Evolutionary conservation across 2,888 invertebrate species (phyloP).

Genomic region (Sisyra nigra): DNA sequence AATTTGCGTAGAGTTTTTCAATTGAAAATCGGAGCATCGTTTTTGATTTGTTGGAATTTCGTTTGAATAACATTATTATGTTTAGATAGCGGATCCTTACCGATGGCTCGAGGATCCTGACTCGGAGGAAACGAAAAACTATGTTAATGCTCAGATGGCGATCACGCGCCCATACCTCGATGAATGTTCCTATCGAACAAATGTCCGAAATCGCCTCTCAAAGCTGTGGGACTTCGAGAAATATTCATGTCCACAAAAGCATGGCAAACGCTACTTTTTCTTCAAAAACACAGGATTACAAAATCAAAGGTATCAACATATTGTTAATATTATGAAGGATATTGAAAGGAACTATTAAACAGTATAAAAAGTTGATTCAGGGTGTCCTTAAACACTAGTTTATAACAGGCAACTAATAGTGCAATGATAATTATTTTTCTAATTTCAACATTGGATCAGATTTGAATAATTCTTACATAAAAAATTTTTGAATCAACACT

Average conservation of each 20-base stretch:
- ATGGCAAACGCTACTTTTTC: constrained; percentile 80
- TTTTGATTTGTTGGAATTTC: too few species aligned
- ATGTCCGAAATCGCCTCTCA: constrained; percentile 63
- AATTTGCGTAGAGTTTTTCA: too few species aligned
- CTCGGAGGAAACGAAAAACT: constrained; percentile 74
- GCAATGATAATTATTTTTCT: too few species aligned
- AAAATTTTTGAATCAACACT: too few species aligned
- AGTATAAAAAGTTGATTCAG: too few species aligned
- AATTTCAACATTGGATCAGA: too few species aligned
- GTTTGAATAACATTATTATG: constrained; percentile 7
- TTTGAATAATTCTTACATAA: too few species aligned
- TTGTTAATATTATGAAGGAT: too few species aligned
- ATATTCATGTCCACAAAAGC: constrained; percentile 69
- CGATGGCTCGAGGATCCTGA: constrained; percentile 96
- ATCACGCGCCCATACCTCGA: constrained; percentile 76
- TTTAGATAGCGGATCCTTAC: constrained; percentile 75
- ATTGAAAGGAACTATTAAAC: too few species aligned
- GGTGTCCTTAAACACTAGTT: too few species aligned
- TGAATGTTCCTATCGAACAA: constrained; percentile 52
- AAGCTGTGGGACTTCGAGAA: constrained; percentile 95
- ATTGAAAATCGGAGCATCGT: too few species aligned
- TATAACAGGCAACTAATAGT: constrained; percentile 10
- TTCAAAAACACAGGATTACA: constrained; percentile 89
- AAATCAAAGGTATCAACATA: constrained; percentile 69
- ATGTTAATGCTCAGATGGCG: constrained; percentile 80